Percentiles rank a stretch among this genome's conserved stretches.
Conservation (phyloP, 2,797 vertebrate genomes). For the Yasuhikotakia modesta region DNA sequence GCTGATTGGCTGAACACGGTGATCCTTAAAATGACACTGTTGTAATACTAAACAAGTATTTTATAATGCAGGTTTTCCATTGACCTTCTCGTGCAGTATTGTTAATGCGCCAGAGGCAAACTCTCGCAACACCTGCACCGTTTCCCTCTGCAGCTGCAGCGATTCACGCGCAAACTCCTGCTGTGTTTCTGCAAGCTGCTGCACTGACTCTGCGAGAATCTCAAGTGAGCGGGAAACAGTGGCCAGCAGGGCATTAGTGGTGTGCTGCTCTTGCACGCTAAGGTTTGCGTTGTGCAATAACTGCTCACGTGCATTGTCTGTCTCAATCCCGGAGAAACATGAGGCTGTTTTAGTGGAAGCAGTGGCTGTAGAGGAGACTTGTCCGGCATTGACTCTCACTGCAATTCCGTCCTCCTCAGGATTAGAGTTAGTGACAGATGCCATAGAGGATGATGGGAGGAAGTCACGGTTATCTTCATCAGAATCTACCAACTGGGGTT, state of each 20-base stretch:
- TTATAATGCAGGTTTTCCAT: constrained; percentile 71
- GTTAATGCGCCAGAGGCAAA: constrained; percentile 78
- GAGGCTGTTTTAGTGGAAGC: constrained; percentile 5
- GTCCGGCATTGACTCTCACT: constrained; percentile 3
- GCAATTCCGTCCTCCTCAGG: constrained; percentile 42
- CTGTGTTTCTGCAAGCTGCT: constrained; percentile 82
- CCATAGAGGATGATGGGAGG: constrained; percentile 40
- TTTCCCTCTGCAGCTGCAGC: constrained; percentile 79
- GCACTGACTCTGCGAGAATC: constrained; percentile 81
- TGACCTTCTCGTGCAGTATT: constrained; percentile 81
- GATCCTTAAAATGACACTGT: background rate
- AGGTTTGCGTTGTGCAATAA: constrained; percentile 71
- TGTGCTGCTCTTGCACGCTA: constrained; percentile 81
- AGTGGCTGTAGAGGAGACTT: constrained; percentile 48
- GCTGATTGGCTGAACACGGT: background rate
- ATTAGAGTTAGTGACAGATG: constrained; percentile 45
- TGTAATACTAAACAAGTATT: background rate
- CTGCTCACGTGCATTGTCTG: constrained; percentile 63
- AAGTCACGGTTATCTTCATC: constrained; percentile 51
- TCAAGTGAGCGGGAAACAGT: constrained; percentile 80
- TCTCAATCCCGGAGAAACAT: background rate
- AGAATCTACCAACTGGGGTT: constrained; percentile 47
- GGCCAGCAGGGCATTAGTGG: constrained; percentile 77
- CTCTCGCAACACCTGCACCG: constrained; percentile 79
- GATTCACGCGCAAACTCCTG: constrained; percentile 81